Conservation (phyloP, 1,140 invertebrate species). For the Drosophila varians region DNA sequence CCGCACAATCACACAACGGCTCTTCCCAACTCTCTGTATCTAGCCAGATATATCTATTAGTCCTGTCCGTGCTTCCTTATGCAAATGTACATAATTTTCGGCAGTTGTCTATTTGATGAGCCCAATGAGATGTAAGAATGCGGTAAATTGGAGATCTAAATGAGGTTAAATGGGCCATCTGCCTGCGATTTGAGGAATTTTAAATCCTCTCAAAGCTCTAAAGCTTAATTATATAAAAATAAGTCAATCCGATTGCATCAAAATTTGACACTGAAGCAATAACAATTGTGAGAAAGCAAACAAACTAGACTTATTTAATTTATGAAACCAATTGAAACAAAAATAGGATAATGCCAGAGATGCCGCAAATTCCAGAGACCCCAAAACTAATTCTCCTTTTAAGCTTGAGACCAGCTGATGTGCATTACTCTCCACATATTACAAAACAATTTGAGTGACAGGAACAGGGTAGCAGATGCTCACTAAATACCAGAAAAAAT, state of each 20-base stretch:
- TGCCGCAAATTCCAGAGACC: neutral
- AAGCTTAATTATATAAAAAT: neutral
- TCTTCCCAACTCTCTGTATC: neutral
- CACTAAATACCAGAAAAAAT: slow-evolving; percentile 8
- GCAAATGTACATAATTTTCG: neutral
- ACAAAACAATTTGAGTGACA: slow-evolving; percentile 28
- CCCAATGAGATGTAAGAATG: slow-evolving; percentile 25
- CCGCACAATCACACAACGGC: neutral
- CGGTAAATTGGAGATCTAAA: slow-evolving; percentile 4
- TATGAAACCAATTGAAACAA: neutral
- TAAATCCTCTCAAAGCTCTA: neutral
- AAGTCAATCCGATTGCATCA: neutral
- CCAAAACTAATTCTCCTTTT: slow-evolving; percentile 14
- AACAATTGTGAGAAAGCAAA: neutral
- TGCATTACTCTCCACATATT: slow-evolving; percentile 19
- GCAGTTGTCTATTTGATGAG: slow-evolving; percentile 5
- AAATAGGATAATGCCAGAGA: too few species aligned
- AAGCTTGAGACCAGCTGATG: slow-evolving; percentile 7
- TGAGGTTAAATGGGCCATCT: neutral
- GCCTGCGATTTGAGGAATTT: neutral
- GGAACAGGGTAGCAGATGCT: slow-evolving; percentile 17
- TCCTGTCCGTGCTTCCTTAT: neutral
- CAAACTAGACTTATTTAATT: neutral
- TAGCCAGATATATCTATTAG: neutral
- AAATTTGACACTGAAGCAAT: neutral